Conservation (phyloP, 2,888 invertebrate genomes). For the Muschampia plurimacula region DNA sequence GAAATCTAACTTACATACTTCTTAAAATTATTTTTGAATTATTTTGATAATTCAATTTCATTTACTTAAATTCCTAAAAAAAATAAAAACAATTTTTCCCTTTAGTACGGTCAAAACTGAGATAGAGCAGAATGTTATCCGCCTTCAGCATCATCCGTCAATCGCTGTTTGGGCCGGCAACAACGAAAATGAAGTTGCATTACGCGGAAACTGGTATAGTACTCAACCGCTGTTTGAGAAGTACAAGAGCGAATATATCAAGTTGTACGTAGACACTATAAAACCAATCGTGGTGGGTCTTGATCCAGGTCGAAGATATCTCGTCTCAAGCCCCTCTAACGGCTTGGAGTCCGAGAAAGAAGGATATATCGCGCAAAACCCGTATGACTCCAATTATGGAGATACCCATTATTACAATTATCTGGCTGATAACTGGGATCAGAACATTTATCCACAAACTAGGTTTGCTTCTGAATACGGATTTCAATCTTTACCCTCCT, state of each 20-base stretch:
- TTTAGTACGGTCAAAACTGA: conserved; percentile 89
- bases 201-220: conserved; percentile 92
- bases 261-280: conserved; percentile 93
- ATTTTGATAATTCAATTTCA: too few relatives aligned
- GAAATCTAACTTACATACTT: too few relatives aligned
- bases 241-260: conserved; percentile 92
- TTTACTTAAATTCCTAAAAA: too few relatives aligned
- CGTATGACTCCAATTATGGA: conserved; percentile 92
- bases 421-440: conserved; percentile 91
- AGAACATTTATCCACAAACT: conserved; percentile 90
- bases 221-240: conserved; percentile 78
- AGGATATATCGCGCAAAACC: conserved; percentile 91
- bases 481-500: conserved; percentile 94
- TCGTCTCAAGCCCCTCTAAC: conserved; percentile 97
- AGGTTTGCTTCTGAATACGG: conserved; percentile 99
- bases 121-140: conserved; percentile 91
- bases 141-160: conserved; percentile 94
- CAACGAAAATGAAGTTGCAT: conserved; percentile 97
- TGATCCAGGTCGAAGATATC: conserved; percentile 88
- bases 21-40: too few relatives aligned
- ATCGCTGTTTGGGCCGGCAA: conserved; percentile 97
- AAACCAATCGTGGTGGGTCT: conserved; percentile 86
- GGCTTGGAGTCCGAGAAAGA: conserved; percentile 90
- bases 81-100: background rate
- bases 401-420: conserved; percentile 98